Base-by-base conservation (phyloP, 35 echinoderm and acorn worm genomes). In the Chiridota heheva region DNA sequence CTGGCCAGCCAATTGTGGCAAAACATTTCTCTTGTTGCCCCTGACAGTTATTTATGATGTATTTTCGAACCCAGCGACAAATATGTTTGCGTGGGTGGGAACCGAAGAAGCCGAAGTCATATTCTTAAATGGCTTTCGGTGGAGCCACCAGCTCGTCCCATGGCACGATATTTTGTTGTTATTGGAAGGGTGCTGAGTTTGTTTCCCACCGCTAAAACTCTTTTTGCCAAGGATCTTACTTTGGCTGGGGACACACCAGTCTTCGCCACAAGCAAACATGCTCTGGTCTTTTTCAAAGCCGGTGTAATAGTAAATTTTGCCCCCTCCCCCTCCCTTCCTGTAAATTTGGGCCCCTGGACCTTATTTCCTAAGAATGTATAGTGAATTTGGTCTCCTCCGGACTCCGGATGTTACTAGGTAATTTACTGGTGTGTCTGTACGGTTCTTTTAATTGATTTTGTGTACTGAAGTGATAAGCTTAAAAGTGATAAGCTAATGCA, bases 111-210 rank as follows among this genome's bases (percentile, higher is more conserved):
- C 69, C 4, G 69, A 72, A 72, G 41, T 72, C 20, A 29, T 72
- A 13, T 72, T 72, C 17, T 20, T 72, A 24, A 72, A 72, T 46
- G 69, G 51, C 33, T 70, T 70, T 20, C 7, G 67, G 32, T 67
- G 63, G 63, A 67, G 63, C 63, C 32, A 31, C 30, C 30, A 67
- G 40, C 32, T 67, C 40, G 28, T 70, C 28, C 67, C 37, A 2
- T 70, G 67, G 67, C 67, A 70, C 45, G 67, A 70, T 70, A 22
- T 70, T 20, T 39, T 70, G 31, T 42, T 70, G 45, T 26, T 70
- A 26, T 42, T 70, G 24, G 67, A 70, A 26, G 67, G 67, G 34
- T 17, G 28, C 16, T 70, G 40, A 27, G 67, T 70, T 12, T 42
- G 46, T 42, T 20, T 71, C 8, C 39, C 69, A 40, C 41, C n/a